A percentile compares a stretch with the other conserved stretches of the same genome.
Evolutionary conservation across 2,888 invertebrate genomes (phyloP).

Genomic region (Melinaea marsaeus): DNA sequence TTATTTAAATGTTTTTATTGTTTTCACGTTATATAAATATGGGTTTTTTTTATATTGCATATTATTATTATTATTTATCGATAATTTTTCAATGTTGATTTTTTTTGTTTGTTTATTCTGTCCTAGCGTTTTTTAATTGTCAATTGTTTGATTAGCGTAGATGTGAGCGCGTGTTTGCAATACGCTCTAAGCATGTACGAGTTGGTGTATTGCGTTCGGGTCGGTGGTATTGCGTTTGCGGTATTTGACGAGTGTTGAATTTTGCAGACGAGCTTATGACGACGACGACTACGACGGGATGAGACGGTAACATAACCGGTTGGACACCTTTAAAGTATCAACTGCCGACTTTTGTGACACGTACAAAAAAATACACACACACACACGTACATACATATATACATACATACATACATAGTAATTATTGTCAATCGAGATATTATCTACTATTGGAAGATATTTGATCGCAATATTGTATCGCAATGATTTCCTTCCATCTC

Average conservation of each 20-base stretch:
- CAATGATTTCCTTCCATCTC: slow-evolving; percentile 52
- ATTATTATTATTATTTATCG: too few species aligned
- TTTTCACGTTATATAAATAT: background rate
- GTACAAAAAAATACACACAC: slow-evolving; percentile 58
- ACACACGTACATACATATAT: slow-evolving; percentile 23
- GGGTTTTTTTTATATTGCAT: too few species aligned
- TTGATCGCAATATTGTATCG: slow-evolving; percentile 55
- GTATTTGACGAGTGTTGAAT: slow-evolving; percentile 73
- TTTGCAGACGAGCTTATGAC: slow-evolving; percentile 71
- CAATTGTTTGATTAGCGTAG: too few species aligned
- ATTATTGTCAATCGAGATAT: slow-evolving; percentile 51
- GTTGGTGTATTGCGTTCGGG: slow-evolving; percentile 33
- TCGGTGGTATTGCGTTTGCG: slow-evolving; percentile 57
- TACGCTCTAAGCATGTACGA: slow-evolving; percentile 35
- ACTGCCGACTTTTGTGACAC: slow-evolving; percentile 72
- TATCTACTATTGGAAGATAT: slow-evolving; percentile 38
- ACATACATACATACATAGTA: slow-evolving; percentile 59
- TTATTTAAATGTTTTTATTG: slow-evolving; percentile 6
- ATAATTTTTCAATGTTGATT: too few species aligned
- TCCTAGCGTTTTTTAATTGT: too few species aligned
- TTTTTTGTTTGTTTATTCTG: too few species aligned
- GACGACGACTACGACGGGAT: slow-evolving; percentile 36
- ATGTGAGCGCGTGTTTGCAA: slow-evolving; percentile 37
- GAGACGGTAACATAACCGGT: slow-evolving; percentile 70
- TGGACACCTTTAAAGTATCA: slow-evolving; percentile 66